Conservation (phyloP, 2,113 vertebrate species). For the Egretta garzetta region DNA sequence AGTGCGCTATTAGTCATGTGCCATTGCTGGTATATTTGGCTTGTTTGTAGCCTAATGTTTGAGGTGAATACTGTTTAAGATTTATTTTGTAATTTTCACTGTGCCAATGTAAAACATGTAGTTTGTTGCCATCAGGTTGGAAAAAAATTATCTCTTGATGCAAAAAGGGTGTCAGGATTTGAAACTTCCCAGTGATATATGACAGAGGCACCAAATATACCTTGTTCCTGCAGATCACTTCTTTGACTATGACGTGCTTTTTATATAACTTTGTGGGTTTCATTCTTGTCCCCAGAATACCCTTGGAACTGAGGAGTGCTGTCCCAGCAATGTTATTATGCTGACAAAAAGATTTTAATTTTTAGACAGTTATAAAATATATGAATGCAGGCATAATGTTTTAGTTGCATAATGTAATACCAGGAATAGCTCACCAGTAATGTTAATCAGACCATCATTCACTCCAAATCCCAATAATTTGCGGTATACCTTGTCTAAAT, state of each 20-base stretch:
- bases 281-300: slow-evolving; percentile 32
- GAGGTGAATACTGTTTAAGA: slow-evolving; percentile 54
- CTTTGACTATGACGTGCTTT: slow-evolving; percentile 42
- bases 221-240: slow-evolving; percentile 34
- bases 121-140: slow-evolving; percentile 36
- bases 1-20: slow-evolving; percentile 49
- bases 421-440: slow-evolving; percentile 39
- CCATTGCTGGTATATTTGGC: slow-evolving; percentile 39
- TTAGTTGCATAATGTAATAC: slow-evolving; percentile 33
- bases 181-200: slow-evolving; percentile 68
- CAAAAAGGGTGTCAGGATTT: slow-evolving; percentile 63
- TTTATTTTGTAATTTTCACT: slow-evolving; percentile 74
- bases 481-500: neutral
- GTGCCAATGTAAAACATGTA: slow-evolving; percentile 51
- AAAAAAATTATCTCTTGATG: slow-evolving; percentile 66
- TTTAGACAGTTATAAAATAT: slow-evolving; percentile 42
- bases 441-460: slow-evolving; percentile 40
- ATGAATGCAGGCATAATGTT: slow-evolving; percentile 27
- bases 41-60: slow-evolving; percentile 67
- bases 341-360: slow-evolving; percentile 47
- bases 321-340: slow-evolving; percentile 18
- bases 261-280: slow-evolving; percentile 63
- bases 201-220: slow-evolving; percentile 22
- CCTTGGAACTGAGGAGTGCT: slow-evolving; percentile 59
- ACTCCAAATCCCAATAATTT: slow-evolving; percentile 30